These are phyloP conservation scores for Anomalospiza imberbis DNA, from an alignment of 2,797 vertebrate species.

Conservation along the genomic window DNA sequence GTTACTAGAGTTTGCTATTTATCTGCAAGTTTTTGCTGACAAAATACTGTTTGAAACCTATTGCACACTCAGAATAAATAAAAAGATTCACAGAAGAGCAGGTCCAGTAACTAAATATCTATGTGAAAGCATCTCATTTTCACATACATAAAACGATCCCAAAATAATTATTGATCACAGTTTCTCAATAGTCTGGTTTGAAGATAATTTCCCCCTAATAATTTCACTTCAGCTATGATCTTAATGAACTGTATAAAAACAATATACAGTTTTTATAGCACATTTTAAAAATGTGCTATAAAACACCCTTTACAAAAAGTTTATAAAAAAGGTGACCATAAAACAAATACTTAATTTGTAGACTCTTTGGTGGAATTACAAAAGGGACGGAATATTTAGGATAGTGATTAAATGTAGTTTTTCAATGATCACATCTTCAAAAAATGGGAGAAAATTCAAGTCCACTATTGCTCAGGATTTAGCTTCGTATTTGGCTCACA, in stretches of 20 bases:
- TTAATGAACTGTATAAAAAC: too few species aligned
- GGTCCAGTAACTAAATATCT: not conserved
- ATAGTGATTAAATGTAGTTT: not conserved
- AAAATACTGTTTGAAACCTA: not conserved
- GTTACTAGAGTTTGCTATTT: not conserved
- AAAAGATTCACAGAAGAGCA: not conserved
- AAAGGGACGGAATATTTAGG: not conserved
- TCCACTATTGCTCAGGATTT: not conserved
- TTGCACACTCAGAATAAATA: not conserved
- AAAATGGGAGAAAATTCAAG: not conserved
- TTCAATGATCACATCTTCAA: not conserved
- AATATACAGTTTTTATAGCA: too few species aligned
- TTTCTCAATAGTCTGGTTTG: not conserved
- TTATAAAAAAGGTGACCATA: not conserved
- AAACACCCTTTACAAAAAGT: not conserved
- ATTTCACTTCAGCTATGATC: not conserved
- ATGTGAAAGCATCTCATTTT: not conserved
- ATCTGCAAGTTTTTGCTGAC: not conserved
- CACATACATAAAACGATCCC: fast-evolving
- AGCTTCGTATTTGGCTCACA: not conserved
- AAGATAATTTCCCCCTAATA: not conserved
- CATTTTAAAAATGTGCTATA: not conserved
- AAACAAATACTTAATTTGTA: not conserved
- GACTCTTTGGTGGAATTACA: not conserved
- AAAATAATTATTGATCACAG: not conserved